phyloP scores from a whole-genome alignment of 1,140 invertebrate genomes.

The Aricia agestis region DNA sequence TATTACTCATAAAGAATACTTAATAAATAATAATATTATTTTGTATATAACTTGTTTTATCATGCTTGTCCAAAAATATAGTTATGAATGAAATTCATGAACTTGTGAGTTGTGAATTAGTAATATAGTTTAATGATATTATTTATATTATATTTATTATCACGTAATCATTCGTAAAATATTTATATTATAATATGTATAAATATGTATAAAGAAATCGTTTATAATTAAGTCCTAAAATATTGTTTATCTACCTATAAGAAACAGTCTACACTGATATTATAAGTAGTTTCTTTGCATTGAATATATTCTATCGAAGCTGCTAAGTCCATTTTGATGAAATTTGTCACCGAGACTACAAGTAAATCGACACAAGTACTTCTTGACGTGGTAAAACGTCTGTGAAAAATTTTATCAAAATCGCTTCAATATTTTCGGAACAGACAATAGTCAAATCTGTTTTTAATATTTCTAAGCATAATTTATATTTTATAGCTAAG shows the following conservation, averaged over 20 bases:
- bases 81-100: constrained; percentile 12
- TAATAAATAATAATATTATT: not conserved
- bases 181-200: too few relatives aligned
- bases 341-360: not conserved
- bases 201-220: too few relatives aligned
- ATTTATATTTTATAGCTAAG: too few relatives aligned
- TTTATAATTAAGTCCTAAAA: too few relatives aligned
- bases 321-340: not conserved
- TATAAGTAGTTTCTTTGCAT: too few relatives aligned
- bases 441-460: too few relatives aligned
- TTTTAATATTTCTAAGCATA: too few relatives aligned
- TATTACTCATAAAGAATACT: not conserved
- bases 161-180: not conserved
- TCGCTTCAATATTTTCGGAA: not conserved
- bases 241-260: too few relatives aligned
- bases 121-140: constrained; percentile 8
- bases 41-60: not conserved
- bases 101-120: constrained; percentile 7
- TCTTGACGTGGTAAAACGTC: too few relatives aligned
- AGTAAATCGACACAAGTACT: not conserved
- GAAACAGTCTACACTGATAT: too few relatives aligned
- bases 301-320: not conserved
- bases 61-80: constrained; percentile 1
- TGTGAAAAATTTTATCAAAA: not conserved
- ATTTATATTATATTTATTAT: constrained; percentile 3